Evolutionary conservation across 2,797 vertebrate genomes (phyloP).

Genomic region (Falco biarmicus): DNA sequence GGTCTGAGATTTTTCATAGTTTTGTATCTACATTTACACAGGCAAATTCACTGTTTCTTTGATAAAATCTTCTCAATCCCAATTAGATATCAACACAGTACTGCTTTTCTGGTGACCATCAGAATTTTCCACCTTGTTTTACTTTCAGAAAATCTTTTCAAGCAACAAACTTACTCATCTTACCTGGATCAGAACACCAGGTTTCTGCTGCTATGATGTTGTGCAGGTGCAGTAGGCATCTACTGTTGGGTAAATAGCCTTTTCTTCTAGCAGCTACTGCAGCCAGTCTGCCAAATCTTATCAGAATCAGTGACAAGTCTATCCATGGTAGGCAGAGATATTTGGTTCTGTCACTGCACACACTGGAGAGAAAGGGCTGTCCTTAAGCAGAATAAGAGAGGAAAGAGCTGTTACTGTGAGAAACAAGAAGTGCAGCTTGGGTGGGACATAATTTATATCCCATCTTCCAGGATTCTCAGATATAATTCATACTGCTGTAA

Average conservation of each 20-base stretch:
- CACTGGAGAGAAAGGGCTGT: neutral
- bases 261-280: neutral
- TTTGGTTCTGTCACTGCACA: neutral
- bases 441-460: neutral
- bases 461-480: neutral
- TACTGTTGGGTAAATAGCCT: neutral
- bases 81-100: neutral
- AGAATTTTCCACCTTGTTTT: neutral
- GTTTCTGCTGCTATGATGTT: neutral
- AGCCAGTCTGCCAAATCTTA: neutral
- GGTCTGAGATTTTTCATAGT: neutral
- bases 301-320: neutral
- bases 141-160: neutral
- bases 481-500: neutral
- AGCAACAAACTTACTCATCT: neutral
- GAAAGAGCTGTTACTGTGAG: neutral
- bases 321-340: neutral
- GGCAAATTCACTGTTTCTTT: neutral
- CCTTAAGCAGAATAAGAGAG: neutral
- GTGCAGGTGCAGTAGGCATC: neutral
- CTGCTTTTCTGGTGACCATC: neutral
- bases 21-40: neutral
- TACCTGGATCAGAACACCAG: neutral
- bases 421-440: neutral
- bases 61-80: neutral